A percentile compares a stretch with the other conserved stretches of the same genome.
phyloP scores from a whole-genome alignment of 2,888 invertebrate genomes.

The Limnephilus lunatus region DNA sequence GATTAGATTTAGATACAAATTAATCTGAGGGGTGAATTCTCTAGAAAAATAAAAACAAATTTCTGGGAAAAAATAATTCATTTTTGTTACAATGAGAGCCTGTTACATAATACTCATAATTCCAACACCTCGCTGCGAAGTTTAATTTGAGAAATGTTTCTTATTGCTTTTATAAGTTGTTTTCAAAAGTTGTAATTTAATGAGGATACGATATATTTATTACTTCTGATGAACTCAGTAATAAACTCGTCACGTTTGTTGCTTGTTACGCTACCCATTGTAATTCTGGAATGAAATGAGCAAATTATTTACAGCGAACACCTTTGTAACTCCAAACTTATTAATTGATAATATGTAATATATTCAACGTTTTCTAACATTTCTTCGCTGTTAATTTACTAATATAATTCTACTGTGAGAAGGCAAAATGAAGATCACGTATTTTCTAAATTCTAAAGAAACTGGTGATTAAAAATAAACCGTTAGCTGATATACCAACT shows the following conservation, averaged over 20 bases:
- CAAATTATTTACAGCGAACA: background rate
- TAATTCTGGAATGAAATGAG: background rate
- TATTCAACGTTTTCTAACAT: background rate
- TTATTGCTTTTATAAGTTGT: background rate
- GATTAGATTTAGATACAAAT: no score
- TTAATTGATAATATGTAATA: no score
- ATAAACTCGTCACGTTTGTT: background rate
- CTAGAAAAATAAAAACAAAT: no score
- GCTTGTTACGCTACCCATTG: background rate
- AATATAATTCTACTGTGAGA: background rate
- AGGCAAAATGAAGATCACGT: rapidly evolving
- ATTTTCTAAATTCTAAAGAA: background rate
- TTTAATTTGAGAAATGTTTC: background rate
- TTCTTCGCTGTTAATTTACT: background rate
- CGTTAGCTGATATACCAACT: no score
- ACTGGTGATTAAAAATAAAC: no score
- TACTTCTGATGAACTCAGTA: background rate
- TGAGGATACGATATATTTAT: background rate
- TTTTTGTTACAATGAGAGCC: background rate
- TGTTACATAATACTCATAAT: background rate
- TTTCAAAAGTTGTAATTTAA: background rate
- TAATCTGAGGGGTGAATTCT: no score
- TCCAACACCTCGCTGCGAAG: background rate
- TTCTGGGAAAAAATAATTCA: background rate
- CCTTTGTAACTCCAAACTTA: background rate